Base-by-base conservation (phyloP, 2,113 vertebrate genomes). In the Tylochromis polylepis region DNA sequence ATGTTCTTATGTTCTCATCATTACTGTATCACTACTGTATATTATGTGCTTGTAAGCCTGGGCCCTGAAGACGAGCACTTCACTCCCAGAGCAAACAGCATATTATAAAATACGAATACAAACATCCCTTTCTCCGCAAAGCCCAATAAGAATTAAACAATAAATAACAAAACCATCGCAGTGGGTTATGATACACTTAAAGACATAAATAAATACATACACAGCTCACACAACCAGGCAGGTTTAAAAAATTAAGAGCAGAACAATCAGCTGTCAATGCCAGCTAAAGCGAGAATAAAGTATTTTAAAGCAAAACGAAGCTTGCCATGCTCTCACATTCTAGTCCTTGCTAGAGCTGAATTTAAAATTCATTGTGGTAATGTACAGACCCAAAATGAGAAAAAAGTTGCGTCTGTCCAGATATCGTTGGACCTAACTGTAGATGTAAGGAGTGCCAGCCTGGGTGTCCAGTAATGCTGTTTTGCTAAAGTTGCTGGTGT, bases 271-370 rank as follows among this genome's bases (percentile, higher is more conserved):
- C 62, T 1, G 14, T 72, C 38, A 46, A 5, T 72, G 14, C 5
- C 14, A 72, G 12, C 22, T 72, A 72, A 46, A 70, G 10, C 22
- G 43, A 0, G 38, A 27, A 24, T 70, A 3, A 16, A 27, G 38
- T 43, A 70, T 67, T 70, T 70, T 15, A 70, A 70, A 70, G 22
- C 38, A 0, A 46, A 46, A 27, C 11, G 0, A 46, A 46, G 38
- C 38, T 43, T 27, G 0, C 14, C 9, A 0, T 1, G 36, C n/a
- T 24, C 7, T 67, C 12, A 41, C 1, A 15, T 20, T 60, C 15
- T 60, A 60, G 58, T 34, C 2, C 16, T 62, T 62, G 16, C 11
- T 65, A 38, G 60, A 38, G 60, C 8, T 65, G 60, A 12, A 65
- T n/a, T 65, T 12, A n/a, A 65, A 36, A 36, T 38, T 6, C 36